Conservation (phyloP, 2,797 vertebrate genomes). For the Novumbra hubbsi region DNA sequence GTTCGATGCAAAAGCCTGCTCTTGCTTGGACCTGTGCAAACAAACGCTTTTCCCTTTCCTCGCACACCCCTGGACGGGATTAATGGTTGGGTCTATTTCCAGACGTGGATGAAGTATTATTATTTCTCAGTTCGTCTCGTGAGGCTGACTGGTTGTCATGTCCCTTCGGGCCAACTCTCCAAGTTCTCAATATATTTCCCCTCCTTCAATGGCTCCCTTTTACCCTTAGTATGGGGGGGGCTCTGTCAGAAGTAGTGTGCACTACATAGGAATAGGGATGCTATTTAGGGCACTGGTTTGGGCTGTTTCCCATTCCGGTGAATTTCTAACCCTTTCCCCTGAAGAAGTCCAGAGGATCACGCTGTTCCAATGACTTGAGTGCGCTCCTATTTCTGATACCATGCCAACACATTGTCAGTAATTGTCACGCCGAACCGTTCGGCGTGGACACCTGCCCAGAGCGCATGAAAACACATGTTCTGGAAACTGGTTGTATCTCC, state of each 20-base stretch:
- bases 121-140: not conserved
- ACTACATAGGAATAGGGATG: not conserved
- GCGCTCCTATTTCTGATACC: not conserved
- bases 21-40: no score
- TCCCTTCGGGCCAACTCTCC: not conserved
- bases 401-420: constrained; percentile 1
- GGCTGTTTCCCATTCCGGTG: not conserved
- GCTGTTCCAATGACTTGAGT: not conserved
- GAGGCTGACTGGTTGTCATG: not conserved
- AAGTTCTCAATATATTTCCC: not conserved
- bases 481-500: not conserved
- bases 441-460: not conserved
- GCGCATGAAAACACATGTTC: not conserved
- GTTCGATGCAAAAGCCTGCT: no score
- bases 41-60: no score
- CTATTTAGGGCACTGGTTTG: not conserved
- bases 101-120: not conserved
- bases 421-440: not conserved
- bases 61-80: not conserved
- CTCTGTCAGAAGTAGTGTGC: not conserved
- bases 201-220: not conserved
- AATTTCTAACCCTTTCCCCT: not conserved
- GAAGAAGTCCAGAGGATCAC: not conserved
- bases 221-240: not conserved
- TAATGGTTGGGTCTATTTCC: not conserved